A percentile compares a stretch with the other conserved stretches of the same genome.
These are phyloP conservation scores for Caenorhabditis drosophilae DNA, from an alignment of 2,888 invertebrate species.

Conservation along the genomic window DNA sequence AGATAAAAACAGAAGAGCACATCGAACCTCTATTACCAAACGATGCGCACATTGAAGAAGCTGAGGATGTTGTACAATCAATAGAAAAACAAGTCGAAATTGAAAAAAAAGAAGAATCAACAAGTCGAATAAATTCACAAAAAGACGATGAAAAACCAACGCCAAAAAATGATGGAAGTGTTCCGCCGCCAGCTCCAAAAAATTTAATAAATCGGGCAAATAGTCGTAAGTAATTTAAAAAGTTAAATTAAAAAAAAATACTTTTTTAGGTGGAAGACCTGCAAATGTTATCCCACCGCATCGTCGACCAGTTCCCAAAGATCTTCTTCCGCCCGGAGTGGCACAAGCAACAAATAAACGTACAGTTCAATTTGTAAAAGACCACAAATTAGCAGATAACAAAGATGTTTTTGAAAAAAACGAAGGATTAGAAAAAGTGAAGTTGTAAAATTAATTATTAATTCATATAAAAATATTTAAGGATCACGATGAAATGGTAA, in stretches of 20 bases:
- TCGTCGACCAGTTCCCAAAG: conserved; percentile 27
- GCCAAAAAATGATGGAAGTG: not conserved
- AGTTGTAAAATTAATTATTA: no score
- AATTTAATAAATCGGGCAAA: conserved; percentile 18
- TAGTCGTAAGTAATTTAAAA: not conserved
- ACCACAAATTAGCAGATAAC: no score
- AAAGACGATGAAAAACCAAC: no score
- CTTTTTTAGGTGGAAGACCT: conserved; percentile 5
- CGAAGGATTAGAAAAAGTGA: no score
- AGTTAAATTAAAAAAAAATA: not conserved
- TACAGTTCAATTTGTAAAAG: no score
- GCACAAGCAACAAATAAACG: no score
- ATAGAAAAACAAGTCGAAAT: not conserved
- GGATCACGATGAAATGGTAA: no score
- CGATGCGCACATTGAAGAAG: conserved; percentile 10
- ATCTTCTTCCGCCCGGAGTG: conserved; percentile 23
- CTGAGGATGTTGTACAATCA: not conserved
- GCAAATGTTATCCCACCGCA: conserved; percentile 28
- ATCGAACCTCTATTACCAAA: conserved; percentile 14
- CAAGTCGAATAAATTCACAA: no score
- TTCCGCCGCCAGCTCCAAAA: conserved; percentile 24
- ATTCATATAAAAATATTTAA: no score
- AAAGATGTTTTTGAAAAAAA: no score
- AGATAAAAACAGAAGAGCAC: not conserved
- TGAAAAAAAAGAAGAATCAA: not conserved